phyloP scores from a whole-genome alignment of 2,113 vertebrate species.

The Trogon surrucura region DNA sequence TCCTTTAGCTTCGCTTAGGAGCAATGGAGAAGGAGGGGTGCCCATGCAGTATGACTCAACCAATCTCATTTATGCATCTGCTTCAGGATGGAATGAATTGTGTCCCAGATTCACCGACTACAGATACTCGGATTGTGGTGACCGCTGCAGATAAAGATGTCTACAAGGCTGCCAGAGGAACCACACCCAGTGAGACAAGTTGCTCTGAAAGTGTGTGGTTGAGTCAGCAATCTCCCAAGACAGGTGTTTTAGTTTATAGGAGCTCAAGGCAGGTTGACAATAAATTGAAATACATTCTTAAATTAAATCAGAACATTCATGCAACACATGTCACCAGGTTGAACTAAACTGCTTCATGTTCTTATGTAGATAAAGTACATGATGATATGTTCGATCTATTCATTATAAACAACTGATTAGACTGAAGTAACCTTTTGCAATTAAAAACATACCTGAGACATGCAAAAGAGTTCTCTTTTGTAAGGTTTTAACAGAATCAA shows the following conservation, averaged over 20 bases:
- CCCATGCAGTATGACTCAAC: background rate
- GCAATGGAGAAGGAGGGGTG: background rate
- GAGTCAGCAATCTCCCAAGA: background rate
- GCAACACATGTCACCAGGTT: background rate
- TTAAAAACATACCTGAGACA: background rate
- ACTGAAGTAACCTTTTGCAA: background rate
- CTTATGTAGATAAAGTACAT: background rate
- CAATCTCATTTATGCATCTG: background rate
- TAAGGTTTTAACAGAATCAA: background rate
- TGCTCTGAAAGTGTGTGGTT: background rate
- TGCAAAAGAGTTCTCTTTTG: background rate
- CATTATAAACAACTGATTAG: background rate
- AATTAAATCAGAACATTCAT: background rate
- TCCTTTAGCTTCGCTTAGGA: background rate
- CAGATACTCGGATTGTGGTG: background rate
- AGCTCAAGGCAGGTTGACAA: conserved; percentile 2
- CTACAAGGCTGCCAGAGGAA: background rate
- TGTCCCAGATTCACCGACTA: background rate
- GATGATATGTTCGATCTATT: background rate
- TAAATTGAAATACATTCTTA: conserved; percentile 1
- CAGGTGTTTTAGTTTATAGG: background rate
- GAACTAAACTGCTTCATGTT: background rate
- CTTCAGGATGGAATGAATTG: background rate
- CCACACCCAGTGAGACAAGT: background rate
- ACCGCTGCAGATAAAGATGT: background rate